Percentiles rank a stretch among this genome's conserved stretches.
phyloP scores from a whole-genome alignment of 2,888 invertebrate species.

The Trissoscelio sp. region DNA sequence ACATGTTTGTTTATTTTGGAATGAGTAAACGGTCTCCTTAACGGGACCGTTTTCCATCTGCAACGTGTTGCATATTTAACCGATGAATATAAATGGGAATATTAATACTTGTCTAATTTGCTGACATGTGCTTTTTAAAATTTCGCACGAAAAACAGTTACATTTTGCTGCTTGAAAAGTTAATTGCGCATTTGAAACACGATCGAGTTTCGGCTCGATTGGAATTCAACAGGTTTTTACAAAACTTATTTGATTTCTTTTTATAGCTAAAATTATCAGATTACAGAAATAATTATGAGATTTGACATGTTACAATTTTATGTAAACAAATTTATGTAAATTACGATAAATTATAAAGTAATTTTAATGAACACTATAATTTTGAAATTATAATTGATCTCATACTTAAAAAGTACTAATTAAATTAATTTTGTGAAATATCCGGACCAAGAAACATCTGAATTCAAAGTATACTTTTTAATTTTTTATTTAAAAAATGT shows the following conservation, averaged over 20 bases:
- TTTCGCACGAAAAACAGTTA: slow-evolving; percentile 6
- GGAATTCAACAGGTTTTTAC: neutral
- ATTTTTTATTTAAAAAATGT: no score
- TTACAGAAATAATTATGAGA: slow-evolving; percentile 20
- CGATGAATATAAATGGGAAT: slow-evolving; percentile 19
- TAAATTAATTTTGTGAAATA: no score
- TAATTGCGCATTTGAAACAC: slow-evolving; percentile 31
- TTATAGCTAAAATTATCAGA: slow-evolving; percentile 23
- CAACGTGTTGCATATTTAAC: neutral
- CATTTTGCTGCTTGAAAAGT: slow-evolving; percentile 38
- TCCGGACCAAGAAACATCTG: no score
- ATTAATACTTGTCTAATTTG: slow-evolving; percentile 20
- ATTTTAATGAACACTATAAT: neutral
- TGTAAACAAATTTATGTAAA: slow-evolving; percentile 7
- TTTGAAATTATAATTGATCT: neutral
- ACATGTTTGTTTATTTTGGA: neutral
- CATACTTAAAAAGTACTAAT: no score
- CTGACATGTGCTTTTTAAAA: slow-evolving; percentile 31
- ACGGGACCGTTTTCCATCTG: neutral
- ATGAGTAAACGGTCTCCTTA: no score
- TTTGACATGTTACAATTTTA: neutral
- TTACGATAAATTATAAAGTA: neutral
- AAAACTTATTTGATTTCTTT: slow-evolving; percentile 8
- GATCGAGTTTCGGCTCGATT: slow-evolving; percentile 23
- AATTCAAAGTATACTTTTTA: no score